Base-by-base conservation (phyloP, 2,797 vertebrate genomes). In the Amblyopsis hoosieri region DNA sequence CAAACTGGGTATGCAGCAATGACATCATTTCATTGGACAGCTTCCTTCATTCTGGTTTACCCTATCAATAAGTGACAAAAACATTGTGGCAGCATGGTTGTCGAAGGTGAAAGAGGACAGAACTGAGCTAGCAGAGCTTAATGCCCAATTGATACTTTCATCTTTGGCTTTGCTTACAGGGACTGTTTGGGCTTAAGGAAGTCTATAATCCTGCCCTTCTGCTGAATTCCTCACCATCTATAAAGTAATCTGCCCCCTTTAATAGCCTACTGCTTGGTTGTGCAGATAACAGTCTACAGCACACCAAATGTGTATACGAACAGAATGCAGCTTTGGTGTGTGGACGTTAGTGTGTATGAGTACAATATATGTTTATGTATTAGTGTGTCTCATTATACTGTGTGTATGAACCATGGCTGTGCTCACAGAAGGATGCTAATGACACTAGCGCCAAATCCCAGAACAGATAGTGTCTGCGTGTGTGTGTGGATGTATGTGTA, bases 31-130 rank as follows among this genome's bases (percentile, higher is more conserved):
- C 49, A 60, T 60, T 66, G 72, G 83, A 77, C 84, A 78, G 67
- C 62, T 56, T 71, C 65, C 76, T 75, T 75, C 78, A 79, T 66
- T 64, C 73, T 72, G 64, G 29, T 60, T 75, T 64, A 49, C 47
- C 19, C 66, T 78, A 79, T 85, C 71, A 82, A 85, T 89, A 81
- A 84, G 80, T 76, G 65, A 88, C 37, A 52, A 71, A 82, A 83
- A 77, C 64, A 67, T 66, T 66, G 37, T 1, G 5, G 54, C 8
- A 42, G 57, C 49, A 13, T 19, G 48, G 56, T 48, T 54, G 65
- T 54, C 74, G 75, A 86, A 80, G 83, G 83, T 81, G 74, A 80
- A 60, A 71, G 72, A 67, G 73, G 82, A 85, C 70, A 73, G 79
- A 85, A 73, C 57, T 31, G 0, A n/a, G 45, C 65, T 58, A 59